Percentiles rank a stretch among this genome's conserved stretches.
phyloP scores from a whole-genome alignment of 2,113 vertebrate genomes.

The Lathamus discolor region DNA sequence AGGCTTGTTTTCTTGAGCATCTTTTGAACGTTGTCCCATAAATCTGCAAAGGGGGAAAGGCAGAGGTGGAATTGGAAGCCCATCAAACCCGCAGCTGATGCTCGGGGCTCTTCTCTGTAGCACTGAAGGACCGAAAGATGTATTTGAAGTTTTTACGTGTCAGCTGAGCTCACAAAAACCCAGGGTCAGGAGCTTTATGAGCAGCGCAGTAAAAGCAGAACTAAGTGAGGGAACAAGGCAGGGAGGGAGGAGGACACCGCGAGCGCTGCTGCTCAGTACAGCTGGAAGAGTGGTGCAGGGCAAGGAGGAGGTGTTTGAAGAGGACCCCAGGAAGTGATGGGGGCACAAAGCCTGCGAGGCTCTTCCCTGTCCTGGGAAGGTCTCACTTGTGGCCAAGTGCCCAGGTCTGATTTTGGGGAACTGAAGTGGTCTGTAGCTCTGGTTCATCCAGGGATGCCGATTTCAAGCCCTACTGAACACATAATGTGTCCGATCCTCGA shows the following conservation, averaged over 20 bases:
- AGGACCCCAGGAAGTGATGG: not conserved
- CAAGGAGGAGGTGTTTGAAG: not conserved
- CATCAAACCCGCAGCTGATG: not conserved
- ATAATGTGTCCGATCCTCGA: accelerated
- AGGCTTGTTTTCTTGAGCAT: not conserved
- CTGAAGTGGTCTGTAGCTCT: not conserved
- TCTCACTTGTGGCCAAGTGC: not conserved
- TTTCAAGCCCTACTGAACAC: not conserved
- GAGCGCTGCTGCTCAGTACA: not conserved
- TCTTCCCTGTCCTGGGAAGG: not conserved
- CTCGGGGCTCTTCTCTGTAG: not conserved
- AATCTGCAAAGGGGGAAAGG: slow-evolving; percentile 1
- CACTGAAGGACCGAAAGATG: slow-evolving; percentile 25
- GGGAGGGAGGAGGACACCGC: not conserved
- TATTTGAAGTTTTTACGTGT: slow-evolving; percentile 25
- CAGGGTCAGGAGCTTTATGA: slow-evolving; percentile 52
- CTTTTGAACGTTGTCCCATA: not conserved
- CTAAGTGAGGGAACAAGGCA: not conserved
- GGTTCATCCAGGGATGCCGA: not conserved
- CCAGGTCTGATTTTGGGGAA: not conserved
- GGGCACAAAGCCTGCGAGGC: not conserved
- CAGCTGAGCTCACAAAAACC: not conserved
- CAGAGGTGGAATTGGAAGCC: not conserved
- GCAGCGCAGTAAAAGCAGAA: slow-evolving; percentile 24
- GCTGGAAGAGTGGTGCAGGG: not conserved